A percentile compares a stretch with the other conserved stretches of the same genome.
phyloP scores from a whole-genome alignment of 2,113 vertebrate genomes.

The Poicephalus gulielmi region DNA sequence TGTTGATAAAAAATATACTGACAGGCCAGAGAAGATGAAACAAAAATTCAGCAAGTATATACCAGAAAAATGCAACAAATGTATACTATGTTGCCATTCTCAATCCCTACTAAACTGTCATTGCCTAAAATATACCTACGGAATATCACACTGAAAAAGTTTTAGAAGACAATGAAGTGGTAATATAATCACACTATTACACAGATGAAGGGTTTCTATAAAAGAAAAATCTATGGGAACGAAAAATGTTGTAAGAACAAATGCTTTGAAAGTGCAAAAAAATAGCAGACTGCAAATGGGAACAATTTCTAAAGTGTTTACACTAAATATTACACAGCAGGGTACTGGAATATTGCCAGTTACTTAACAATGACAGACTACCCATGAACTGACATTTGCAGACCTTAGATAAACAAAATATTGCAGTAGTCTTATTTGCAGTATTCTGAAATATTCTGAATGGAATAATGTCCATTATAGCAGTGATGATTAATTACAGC shows the following conservation, averaged over 20 bases:
- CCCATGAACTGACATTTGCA: neutral
- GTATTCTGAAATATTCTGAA: neutral
- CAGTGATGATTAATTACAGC: neutral
- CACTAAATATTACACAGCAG: neutral
- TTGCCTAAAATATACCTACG: neutral
- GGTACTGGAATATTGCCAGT: neutral
- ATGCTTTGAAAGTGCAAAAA: neutral
- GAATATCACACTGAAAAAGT: neutral
- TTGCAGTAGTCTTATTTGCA: neutral
- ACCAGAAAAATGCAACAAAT: neutral
- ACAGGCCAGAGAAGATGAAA: neutral
- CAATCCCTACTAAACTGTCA: neutral
- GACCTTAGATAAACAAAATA: neutral
- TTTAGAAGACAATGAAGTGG: neutral
- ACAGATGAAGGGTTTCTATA: neutral
- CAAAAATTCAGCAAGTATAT: neutral
- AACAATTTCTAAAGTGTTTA: neutral
- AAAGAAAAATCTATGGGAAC: neutral
- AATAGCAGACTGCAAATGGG: neutral
- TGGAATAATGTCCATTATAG: neutral
- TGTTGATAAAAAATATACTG: neutral
- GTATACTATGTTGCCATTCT: neutral
- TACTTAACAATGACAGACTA: neutral
- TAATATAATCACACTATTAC: neutral
- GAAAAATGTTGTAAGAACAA: neutral